phyloP scores from a whole-genome alignment of 1,140 invertebrate genomes.

The Microplitis mediator region DNA sequence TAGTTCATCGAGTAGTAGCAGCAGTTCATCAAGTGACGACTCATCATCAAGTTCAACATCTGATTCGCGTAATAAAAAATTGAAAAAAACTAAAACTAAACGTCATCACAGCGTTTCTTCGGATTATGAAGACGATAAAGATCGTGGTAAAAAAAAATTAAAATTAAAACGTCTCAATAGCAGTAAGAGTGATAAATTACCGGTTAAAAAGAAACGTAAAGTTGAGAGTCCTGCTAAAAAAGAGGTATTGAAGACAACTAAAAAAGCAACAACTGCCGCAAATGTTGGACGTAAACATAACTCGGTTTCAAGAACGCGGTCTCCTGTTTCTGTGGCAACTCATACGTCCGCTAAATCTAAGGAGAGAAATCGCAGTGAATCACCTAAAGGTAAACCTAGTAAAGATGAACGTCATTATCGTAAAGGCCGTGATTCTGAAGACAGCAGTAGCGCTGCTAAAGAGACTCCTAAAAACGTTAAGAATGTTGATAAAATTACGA shows the following conservation, averaged over 20 bases:
- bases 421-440: slow-evolving; percentile 10
- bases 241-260: slow-evolving; percentile 43
- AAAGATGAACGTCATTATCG: slow-evolving; percentile 39
- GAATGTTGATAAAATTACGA: slow-evolving; percentile 44
- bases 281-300: slow-evolving; percentile 46
- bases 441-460: not conserved
- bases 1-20: slow-evolving; percentile 68
- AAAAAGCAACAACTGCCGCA: slow-evolving; percentile 45
- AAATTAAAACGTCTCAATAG: slow-evolving; percentile 53
- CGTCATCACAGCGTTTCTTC: slow-evolving; percentile 68
- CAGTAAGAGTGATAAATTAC: slow-evolving; percentile 52
- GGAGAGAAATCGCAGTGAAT: slow-evolving; percentile 57
- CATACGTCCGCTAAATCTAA: slow-evolving; percentile 41
- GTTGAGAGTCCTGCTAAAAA: slow-evolving; percentile 50
- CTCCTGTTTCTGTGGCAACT: slow-evolving; percentile 38
- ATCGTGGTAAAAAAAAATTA: slow-evolving; percentile 55
- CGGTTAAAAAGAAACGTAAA: slow-evolving; percentile 55
- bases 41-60: slow-evolving; percentile 63
- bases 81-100: slow-evolving; percentile 66
- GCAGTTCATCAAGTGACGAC: slow-evolving; percentile 66
- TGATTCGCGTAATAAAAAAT: slow-evolving; percentile 58
- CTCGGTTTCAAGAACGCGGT: slow-evolving; percentile 41
- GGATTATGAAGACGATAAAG: slow-evolving; percentile 61
- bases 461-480: slow-evolving; percentile 32
- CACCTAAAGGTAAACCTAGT: slow-evolving; percentile 49